Percentiles rank a stretch among this genome's conserved stretches.
Conservation (phyloP, 2,113 vertebrate genomes). For the Mormoops blainvillei region DNA sequence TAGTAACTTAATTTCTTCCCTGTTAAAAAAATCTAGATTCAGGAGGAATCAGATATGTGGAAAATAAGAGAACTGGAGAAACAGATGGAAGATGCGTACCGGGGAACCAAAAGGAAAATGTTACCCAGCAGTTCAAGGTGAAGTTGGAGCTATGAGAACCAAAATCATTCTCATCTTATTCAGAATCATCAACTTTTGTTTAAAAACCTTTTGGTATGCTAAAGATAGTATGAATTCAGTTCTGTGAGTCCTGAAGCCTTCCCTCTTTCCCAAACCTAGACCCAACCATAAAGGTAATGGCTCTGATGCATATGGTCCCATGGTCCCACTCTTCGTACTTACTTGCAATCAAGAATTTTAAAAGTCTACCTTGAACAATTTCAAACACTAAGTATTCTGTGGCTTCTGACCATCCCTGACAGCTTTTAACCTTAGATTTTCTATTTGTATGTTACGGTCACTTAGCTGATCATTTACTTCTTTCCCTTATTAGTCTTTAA, state of each 20-base stretch:
- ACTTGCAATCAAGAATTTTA: neutral
- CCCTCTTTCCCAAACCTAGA: constrained; percentile 4
- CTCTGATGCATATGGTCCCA: neutral
- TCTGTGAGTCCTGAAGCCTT: constrained; percentile 11
- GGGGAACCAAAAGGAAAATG: constrained; percentile 79
- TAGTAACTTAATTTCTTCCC: neutral
- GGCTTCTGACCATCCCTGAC: neutral
- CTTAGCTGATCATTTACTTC: neutral
- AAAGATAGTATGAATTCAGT: constrained; percentile 12
- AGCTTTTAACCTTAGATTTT: constrained; percentile 29
- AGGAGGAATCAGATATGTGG: constrained; percentile 98
- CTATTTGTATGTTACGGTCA: neutral
- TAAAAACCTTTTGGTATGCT: constrained; percentile 21
- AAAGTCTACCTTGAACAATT: constrained; percentile 12
- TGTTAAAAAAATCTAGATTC: constrained; percentile 84
- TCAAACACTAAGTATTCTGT: neutral
- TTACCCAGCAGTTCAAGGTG: constrained; percentile 80
- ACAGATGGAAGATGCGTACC: constrained; percentile 80
- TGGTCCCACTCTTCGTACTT: neutral
- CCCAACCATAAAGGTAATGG: neutral
- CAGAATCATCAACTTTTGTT: constrained; percentile 22
- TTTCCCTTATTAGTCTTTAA: neutral
- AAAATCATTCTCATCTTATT: constrained; percentile 27
- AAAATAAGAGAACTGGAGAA: constrained; percentile 92
- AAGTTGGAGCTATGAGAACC: constrained; percentile 45